Evolutionary conservation across 2,888 invertebrate species (phyloP), one percentile per base, ranked within the genome.

Genomic region (Melanophora roralis): DNA sequence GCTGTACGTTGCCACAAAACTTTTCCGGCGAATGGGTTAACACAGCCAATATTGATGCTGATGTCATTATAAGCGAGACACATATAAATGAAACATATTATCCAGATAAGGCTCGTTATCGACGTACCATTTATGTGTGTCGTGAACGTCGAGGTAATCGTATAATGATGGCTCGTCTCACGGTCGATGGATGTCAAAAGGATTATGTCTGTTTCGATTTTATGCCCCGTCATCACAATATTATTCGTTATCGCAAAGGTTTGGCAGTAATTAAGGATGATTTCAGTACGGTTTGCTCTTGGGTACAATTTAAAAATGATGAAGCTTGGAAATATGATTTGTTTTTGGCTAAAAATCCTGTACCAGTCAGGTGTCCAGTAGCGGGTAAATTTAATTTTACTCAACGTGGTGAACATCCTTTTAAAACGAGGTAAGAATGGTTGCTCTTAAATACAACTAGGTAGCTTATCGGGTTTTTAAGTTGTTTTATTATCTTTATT

Each of bases 141-240:
- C 94, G 96, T 81, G 97, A 98, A 90, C 95, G 96, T 83, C 92
- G 97, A 80, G 98, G 97, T 84, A 93, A 94, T 36, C 92, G 98
- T 82, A 95, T 96, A 72, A 97, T 99, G 95, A 97, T 99, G 97
- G 97, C 98, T 0, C 93, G 98, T 77, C 93, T 98, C 8, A 98
- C 98, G 0, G 97, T 98, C 0, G 98, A 98, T 88, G 98, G 98
- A 72, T 93, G 98, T 89, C 98, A 99, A 91, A 98, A 98, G 86
- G 98, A 99, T 92, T 98, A 96, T 88, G 94, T 98, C 7, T 99
- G 99, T 87, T 98, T 98, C 85, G 98, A 99, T 88, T 97, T 99
- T 89, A 94, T 98, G 62, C 97, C 97, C 0, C 94, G 97, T 72
- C 98, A 98, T 91, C 98, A 98, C 89, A 98, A 98, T 88, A 92